A percentile compares a stretch with the other conserved stretches of the same genome.
These are phyloP conservation scores for Sakesphorus luctuosus DNA, from an alignment of 2,113 vertebrate species.

Conservation along the genomic window DNA sequence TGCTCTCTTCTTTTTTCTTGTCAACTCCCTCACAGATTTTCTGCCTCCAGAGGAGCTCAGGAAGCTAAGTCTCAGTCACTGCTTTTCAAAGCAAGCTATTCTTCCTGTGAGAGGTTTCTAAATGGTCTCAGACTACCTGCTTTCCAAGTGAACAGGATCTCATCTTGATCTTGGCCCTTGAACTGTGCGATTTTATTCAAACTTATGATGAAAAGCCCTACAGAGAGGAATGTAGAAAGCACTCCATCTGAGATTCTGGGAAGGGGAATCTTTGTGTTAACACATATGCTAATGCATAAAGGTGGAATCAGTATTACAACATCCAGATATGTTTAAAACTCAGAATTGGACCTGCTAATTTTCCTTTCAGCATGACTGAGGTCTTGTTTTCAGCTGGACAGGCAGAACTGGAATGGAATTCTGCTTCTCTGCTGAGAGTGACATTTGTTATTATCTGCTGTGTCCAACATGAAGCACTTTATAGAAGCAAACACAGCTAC, in stretches of 20 bases:
- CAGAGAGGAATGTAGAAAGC: not conserved
- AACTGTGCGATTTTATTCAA: not conserved
- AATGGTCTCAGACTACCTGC: not conserved
- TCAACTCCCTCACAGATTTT: not conserved
- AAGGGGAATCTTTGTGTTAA: not conserved
- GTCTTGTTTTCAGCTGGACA: not conserved
- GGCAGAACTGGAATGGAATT: not conserved
- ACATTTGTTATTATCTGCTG: not conserved
- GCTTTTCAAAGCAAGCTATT: not conserved
- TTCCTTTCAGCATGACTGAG: not conserved
- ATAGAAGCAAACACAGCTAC: not conserved
- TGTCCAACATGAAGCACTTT: not conserved
- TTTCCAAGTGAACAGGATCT: not conserved
- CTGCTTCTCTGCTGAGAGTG: not conserved
- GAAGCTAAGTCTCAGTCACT: not conserved
- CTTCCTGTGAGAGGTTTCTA: not conserved
- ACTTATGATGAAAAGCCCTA: not conserved
- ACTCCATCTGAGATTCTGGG: not conserved
- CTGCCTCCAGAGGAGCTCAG: not conserved
- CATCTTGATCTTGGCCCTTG: not conserved
- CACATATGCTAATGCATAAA: not conserved
- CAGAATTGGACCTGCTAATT: not conserved
- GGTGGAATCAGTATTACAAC: not conserved
- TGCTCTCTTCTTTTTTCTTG: not conserved
- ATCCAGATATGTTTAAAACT: not conserved